Evolutionary conservation across 2,113 vertebrate genomes (phyloP), one percentile per base, ranked within the genome.

Genomic region (Phocoena phocoena): DNA sequence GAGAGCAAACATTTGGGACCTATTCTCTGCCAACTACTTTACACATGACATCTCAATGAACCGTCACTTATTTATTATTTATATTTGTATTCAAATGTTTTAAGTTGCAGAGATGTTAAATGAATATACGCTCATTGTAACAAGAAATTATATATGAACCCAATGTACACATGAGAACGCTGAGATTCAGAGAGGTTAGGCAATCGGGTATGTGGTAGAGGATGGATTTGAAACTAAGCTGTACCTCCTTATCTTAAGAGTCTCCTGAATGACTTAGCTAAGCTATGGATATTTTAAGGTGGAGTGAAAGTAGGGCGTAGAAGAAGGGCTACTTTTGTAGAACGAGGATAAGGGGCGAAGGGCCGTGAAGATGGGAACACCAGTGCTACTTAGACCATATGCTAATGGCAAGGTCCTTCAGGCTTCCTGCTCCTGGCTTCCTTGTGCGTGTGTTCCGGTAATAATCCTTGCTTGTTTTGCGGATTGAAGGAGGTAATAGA

Each of bases 1-100:
- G 79, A 70, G 25, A 79, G 5, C 14, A 74, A 36, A 67, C 41
- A 28, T 62, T 83, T 55, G 38, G 21, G 23, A 8, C 7, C 36
- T 36, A 20, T 17, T 88, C 38, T 82, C n/a, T 50, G 53, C 26
- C 67, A 74, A 26, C 8, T 8, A 8, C 36, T 87, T 71, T 76
- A 21, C 6, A 63, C 0, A 2, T 25, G 77, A 9, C 28, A 4
- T 82, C 87, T 79, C 53, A 68, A 26, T 8, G 0, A 53, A 81
- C 13, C 0, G 1, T n/a, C 44, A 25, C 6, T 31, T 92, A 62
- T 17, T 93, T 62, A 80, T 25, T 92, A 80, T 25, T 92, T 76
- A 36, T 38, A 67, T 83, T 94, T 94, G 44, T 95, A 85, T 90
- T 47, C n/a, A 87, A 80, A 85, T 92, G 53, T 25, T 89, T 86